phyloP scores from a whole-genome alignment of 2,888 invertebrate species.

The Electrophaes corylata region DNA sequence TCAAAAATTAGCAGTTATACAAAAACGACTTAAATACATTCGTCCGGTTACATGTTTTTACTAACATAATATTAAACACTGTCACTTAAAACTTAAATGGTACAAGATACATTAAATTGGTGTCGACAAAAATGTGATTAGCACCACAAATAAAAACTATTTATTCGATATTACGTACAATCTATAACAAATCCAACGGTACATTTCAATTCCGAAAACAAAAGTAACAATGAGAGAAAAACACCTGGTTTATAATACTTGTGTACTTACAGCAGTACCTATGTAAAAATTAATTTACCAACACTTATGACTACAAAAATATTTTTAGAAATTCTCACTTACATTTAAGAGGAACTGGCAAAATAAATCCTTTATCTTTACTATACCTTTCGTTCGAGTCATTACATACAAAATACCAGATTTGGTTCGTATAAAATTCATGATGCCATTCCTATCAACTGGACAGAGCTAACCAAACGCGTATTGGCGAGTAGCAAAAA shows the following conservation, averaged over 20 bases:
- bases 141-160: constrained; percentile 74
- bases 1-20: constrained; percentile 45
- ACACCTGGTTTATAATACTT: constrained; percentile 63
- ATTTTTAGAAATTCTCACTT: constrained; percentile 84
- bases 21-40: constrained; percentile 52
- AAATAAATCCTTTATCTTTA: constrained; percentile 80
- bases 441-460: constrained; percentile 79
- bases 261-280: constrained; percentile 68
- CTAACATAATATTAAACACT: constrained; percentile 48
- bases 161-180: constrained; percentile 59
- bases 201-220: constrained; percentile 54
- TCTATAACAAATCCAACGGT: constrained; percentile 60
- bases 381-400: constrained; percentile 51
- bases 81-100: constrained; percentile 71
- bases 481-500: constrained; percentile 76
- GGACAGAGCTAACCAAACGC: constrained; percentile 70
- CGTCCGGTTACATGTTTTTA: constrained; percentile 43
- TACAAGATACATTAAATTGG: constrained; percentile 65
- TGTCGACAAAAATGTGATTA: constrained; percentile 68
- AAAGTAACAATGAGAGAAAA: constrained; percentile 45
- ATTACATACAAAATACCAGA: constrained; percentile 65
- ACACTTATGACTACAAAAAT: constrained; percentile 81
- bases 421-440: constrained; percentile 78
- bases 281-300: constrained; percentile 78
- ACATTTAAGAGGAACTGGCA: constrained; percentile 84